Percentiles rank a stretch among this genome's conserved stretches.
phyloP scores from a whole-genome alignment of 2,888 invertebrate species.

The Iselma pallidipennis region DNA sequence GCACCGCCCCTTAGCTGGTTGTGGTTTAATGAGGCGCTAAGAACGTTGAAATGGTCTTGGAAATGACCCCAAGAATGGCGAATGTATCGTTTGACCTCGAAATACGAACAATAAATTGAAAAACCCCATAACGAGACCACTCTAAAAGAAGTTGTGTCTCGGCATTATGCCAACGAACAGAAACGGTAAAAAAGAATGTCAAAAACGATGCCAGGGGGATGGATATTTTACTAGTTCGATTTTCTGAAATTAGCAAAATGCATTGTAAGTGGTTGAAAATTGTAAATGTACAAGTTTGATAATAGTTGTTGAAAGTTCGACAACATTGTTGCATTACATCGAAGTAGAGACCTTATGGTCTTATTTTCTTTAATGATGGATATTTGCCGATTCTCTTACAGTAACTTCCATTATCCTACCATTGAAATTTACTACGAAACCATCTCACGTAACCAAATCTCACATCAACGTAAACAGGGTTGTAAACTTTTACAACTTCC shows the following conservation, averaged over 20 bases:
- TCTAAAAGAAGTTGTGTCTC: constrained; percentile 34
- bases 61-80: constrained; percentile 33
- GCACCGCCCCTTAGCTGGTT: constrained; percentile 33
- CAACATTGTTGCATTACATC: constrained; percentile 18
- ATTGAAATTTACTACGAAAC: neutral
- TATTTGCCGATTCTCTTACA: neutral
- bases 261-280: constrained; percentile 26
- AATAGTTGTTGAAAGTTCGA: constrained; percentile 30
- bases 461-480: neutral
- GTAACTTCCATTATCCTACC: neutral
- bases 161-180: constrained; percentile 33
- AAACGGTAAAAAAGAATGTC: neutral
- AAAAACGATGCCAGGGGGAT: constrained; percentile 26
- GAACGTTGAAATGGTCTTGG: constrained; percentile 29
- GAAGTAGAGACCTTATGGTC: neutral
- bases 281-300: constrained; percentile 28
- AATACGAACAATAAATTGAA: constrained; percentile 41
- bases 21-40: constrained; percentile 44
- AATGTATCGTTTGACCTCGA: constrained; percentile 44
- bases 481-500: neutral
- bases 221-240: constrained; percentile 29
- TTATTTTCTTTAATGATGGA: neutral
- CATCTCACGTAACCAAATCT: neutral
- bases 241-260: constrained; percentile 28
- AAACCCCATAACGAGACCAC: constrained; percentile 40